A percentile compares a stretch with the other conserved stretches of the same genome.
Evolutionary conservation across 2,888 invertebrate genomes (phyloP).

Genomic region (Ophion slaviceki): DNA sequence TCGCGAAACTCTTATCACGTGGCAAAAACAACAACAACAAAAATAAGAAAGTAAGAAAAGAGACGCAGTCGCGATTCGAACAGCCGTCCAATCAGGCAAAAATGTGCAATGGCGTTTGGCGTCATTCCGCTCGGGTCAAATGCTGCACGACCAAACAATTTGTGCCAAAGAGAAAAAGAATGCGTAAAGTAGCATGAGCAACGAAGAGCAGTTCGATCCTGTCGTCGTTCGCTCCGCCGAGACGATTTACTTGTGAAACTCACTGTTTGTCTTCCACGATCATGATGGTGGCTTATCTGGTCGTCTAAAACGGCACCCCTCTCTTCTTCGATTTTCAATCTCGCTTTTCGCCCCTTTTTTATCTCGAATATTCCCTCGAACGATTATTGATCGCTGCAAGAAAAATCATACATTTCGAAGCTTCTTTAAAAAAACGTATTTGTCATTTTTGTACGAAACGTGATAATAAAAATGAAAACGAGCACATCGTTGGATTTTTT

Average conservation of each 20-base stretch:
- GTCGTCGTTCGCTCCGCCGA: too few relatives aligned
- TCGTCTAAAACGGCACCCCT: conserved; percentile 50
- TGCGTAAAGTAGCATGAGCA: conserved; percentile 10
- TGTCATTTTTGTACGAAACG: not conserved
- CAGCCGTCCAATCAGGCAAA: not conserved
- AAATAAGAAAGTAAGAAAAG: not conserved
- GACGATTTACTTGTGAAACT: conserved; percentile 70
- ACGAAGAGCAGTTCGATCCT: conserved; percentile 20
- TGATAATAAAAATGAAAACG: too few relatives aligned
- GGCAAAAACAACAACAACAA: not conserved
- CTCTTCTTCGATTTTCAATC: conserved; percentile 17
- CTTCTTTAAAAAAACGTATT: conserved; percentile 12
- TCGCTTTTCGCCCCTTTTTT: not conserved
- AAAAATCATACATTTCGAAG: conserved; percentile 75
- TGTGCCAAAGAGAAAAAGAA: conserved; percentile 16
- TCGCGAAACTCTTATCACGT: not conserved
- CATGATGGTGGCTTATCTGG: conserved; percentile 79
- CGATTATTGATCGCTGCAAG: conserved; percentile 79
- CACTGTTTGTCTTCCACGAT: conserved; percentile 83
- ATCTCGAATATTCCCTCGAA: conserved; percentile 54
- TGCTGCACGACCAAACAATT: conserved; percentile 31
- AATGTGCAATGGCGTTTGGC: not conserved
- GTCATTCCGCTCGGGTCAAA: conserved; percentile 26
- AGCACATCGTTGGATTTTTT: too few relatives aligned
- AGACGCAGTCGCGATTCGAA: not conserved